Evolutionary conservation across 1,140 invertebrate species (phyloP), one percentile per base, ranked within the genome.

Genomic region (Meteorus sp.): DNA sequence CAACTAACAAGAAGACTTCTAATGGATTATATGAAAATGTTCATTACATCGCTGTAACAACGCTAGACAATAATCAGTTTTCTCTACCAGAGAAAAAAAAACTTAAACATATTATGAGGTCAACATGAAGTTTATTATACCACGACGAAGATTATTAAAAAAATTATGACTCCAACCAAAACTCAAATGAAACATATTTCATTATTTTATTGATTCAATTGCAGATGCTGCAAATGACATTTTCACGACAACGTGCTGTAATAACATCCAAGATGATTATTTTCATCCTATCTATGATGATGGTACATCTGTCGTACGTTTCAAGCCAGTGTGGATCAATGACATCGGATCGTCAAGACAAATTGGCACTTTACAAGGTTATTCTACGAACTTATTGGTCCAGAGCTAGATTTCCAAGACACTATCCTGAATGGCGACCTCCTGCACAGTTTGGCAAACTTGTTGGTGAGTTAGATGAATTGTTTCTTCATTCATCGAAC

Each of bases 381-480:
- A 88, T 91, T 23, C 76, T 95, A 69, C 87, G 92, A 72, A 94
- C 91, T 31, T 92, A 91, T 72, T 96, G 93, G 94, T 91, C 90
- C n/a, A 84, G 89, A 52, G 87, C 91, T 61, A 86, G 87, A 67
- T 96, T 95, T 72, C 92, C 93, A 19, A 93, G 93, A 70, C 92
- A 95, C 76, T 96, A 92, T 75, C 93, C 94, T 0, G 89, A 92
- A 71, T 94, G 91, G 90, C 85, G 92, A 74, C 93, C 93, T 13
- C 88, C 88, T 0, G 93, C 94, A 2, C 92, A 95, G 75, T 96
- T 92, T 88, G 91, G 92, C 69, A 91, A 91, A 79, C 84, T 94
- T 60, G 85, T 94, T 77, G 93, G 93, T 95, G 74, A 89, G 90
- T 84, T 43, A n/a, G n/a, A n/a, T n/a, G n/a, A n/a, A 9, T 27